These are phyloP conservation scores for Hemiprocne comata DNA, from an alignment of 2,113 vertebrate species.

Conservation along the genomic window DNA sequence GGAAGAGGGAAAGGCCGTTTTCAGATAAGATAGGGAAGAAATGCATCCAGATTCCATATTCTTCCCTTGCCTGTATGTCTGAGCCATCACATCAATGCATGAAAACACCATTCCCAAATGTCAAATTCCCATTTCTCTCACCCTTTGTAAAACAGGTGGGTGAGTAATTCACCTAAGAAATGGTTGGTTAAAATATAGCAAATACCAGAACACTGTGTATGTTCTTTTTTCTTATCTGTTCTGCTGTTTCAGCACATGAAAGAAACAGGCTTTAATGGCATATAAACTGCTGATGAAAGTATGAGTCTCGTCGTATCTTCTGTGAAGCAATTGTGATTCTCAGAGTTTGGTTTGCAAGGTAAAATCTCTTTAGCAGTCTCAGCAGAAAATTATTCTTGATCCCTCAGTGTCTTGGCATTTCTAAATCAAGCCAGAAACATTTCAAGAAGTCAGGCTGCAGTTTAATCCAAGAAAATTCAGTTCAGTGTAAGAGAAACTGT, in stretches of 20 bases:
- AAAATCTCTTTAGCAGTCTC: neutral
- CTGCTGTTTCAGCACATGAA: constrained; percentile 7
- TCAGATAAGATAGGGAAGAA: neutral
- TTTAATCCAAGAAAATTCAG: neutral
- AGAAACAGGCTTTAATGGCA: neutral
- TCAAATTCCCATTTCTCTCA: neutral
- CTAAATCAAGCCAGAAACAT: neutral
- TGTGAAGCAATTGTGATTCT: neutral
- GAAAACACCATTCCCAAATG: neutral
- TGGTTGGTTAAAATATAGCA: neutral
- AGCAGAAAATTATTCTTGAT: neutral
- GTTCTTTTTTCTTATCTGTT: constrained; percentile 39
- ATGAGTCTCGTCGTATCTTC: neutral
- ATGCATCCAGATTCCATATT: neutral
- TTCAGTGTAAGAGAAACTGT: neutral
- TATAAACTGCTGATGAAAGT: neutral
- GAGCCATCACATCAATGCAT: neutral
- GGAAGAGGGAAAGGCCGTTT: neutral
- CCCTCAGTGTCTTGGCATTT: neutral
- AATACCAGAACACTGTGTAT: neutral
- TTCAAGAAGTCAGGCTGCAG: neutral
- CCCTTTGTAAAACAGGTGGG: neutral
- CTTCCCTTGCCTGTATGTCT: neutral
- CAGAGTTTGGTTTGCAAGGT: neutral
- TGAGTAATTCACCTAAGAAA: neutral